Conservation (phyloP, 2,888 invertebrate genomes). For the Orthosia gracilis region DNA sequence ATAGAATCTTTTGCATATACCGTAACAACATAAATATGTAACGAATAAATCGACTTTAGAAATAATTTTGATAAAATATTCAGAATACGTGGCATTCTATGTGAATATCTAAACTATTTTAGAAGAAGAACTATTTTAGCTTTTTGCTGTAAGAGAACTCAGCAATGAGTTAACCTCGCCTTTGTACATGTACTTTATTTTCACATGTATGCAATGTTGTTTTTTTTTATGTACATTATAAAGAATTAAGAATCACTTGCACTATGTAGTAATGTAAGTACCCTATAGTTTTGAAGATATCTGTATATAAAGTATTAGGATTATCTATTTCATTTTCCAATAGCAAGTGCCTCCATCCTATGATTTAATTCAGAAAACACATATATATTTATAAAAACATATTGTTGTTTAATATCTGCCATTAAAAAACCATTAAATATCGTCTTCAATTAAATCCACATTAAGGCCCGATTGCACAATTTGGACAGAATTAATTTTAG, state of each 20-base stretch:
- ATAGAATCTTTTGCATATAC: no score
- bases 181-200: no score
- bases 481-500: not conserved
- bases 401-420: not conserved
- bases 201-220: no score
- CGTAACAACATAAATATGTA: not conserved
- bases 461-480: conserved; percentile 4
- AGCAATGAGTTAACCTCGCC: no score
- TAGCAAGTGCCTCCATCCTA: not conserved
- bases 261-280: not conserved
- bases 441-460: conserved; percentile 1
- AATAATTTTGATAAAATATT: not conserved
- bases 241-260: no score
- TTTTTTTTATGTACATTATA: no score
- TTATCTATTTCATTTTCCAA: not conserved
- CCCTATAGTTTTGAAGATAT: not conserved
- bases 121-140: no score
- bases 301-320: not conserved
- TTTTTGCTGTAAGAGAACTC: no score
- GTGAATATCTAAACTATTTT: not conserved
- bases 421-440: not conserved
- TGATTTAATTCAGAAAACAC: no score
- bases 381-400: no score
- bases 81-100: not conserved
- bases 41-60: not conserved